Evolutionary conservation across 2,113 vertebrate genomes (phyloP), one percentile per base, ranked within the genome.

Genomic region (Zosterops pallidus): DNA sequence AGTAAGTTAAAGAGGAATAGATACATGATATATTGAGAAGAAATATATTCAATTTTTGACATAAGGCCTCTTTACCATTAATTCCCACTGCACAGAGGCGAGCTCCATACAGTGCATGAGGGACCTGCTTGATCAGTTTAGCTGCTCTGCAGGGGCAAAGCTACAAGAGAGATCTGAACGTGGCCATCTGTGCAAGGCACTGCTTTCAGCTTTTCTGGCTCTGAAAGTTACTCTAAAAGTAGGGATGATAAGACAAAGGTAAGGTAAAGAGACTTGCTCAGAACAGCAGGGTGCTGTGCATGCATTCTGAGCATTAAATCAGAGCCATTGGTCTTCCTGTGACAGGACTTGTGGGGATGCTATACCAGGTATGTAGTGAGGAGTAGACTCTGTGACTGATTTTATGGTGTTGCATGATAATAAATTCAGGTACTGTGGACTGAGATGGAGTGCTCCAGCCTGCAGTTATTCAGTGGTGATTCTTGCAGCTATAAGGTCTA

Each of bases 111-210:
- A 0, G 11, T 57, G 50, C 28, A 2, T 4, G n/a, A 23, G 52
- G 55, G 53, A 57, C 31, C 69, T 59, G 59, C 63, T 83, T 59
- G 50, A 46, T 80, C 26, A 49, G 50, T 86, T 90, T 15, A 62
- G 53, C 22, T 49, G 55, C 85, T 88, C 76, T 74, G 63, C 37
- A 42, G 60, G 39, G 44, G 33, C 44, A 46, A 60, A 79, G 50
- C 55, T 80, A 12, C 0, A 0, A 44, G 63, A 76, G 39, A 37
- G 41, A 55, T n/a, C 60, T n/a, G 59, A 46, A 49, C 2, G 0
- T 13, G 49, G 68, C 50, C 57, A 25, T 28, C n/a, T 47, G 29
- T 33, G 22, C 65, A 68, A 35, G 65, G n/a, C 63, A 25, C 16
- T 24, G 44, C 74, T 84, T 46, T 49, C 56, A 46, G 11, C 72